Evolutionary conservation across 2,888 invertebrate genomes (phyloP), one percentile per base, ranked within the genome.

Genomic region (Nyleta sp.): DNA sequence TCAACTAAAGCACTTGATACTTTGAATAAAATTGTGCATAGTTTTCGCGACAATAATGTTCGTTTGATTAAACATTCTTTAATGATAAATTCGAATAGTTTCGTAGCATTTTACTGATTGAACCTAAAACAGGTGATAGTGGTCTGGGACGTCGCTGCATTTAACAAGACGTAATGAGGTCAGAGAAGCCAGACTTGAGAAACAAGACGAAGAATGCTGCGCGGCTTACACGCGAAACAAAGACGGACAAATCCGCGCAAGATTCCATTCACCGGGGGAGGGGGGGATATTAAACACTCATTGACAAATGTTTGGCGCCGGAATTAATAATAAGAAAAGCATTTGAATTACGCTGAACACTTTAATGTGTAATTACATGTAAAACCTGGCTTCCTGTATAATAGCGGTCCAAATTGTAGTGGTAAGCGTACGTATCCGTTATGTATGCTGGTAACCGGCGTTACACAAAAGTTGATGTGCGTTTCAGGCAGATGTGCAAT

Each of bases 131-230:
- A 75, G 75, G 68, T 75, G 68, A 57, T 55, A 59, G 35, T 44
- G 31, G 50, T 18, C 20, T 24, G 44, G 57, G 64, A 76, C 59
- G 52, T 71, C 67, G 64, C 44, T 50, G 76, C 40, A 64, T 71
- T 77, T 71, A 71, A 70, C 70, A 31, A 67, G 65, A 80, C 71
- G 73, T 84, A 86, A 86, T 80, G 82, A 80, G 86, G 85, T 85
- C 84, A 84, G 80, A 75, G 84, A 84, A 84, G 85, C 83, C 84
- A 82, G 81, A 82, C 78, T 78, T 57, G 57, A 53, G 71, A 55
- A 68, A 57, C 55, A 73, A 79, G 74, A 68, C 71, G 60, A 60
- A 50, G 40, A 77, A 48, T 35, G 31, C 35, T 60, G 35, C 18
- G 18, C 31, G 62, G 15, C 38, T 38, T 17, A 18, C 13, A 33